A percentile compares a stretch with the other conserved stretches of the same genome.
Conservation (phyloP, 1,140 invertebrate species). For the Scaptomyza graminum region DNA sequence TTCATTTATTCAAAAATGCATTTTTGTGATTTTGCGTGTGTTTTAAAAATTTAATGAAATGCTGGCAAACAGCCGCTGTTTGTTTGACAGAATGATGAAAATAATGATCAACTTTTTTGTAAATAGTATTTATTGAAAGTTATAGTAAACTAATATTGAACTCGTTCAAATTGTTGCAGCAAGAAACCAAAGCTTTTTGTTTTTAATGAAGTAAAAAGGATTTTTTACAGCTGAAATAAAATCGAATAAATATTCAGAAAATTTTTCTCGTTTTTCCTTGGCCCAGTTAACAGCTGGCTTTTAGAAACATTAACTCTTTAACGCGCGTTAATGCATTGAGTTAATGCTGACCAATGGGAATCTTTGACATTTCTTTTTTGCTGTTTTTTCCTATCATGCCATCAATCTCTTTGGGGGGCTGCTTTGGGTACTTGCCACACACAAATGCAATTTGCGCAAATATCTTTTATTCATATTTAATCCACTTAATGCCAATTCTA, state of each 20-base stretch:
- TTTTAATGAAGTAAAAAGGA: too few relatives aligned
- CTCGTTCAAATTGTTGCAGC: too few relatives aligned
- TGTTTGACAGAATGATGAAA: slow-evolving; percentile 3
- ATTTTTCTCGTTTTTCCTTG: too few relatives aligned
- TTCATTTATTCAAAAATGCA: slow-evolving; percentile 12
- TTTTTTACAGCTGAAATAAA: too few relatives aligned
- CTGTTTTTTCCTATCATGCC: slow-evolving; percentile 1
- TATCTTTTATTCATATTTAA: slow-evolving; percentile 82
- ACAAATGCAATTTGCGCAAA: slow-evolving; percentile 76
- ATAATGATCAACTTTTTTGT: not conserved
- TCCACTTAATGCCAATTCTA: slow-evolving; percentile 74
- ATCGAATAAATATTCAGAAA: too few relatives aligned
- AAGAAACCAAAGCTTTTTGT: too few relatives aligned
- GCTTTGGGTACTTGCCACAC: slow-evolving; percentile 4
- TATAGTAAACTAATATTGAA: too few relatives aligned
- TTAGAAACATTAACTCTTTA: slow-evolving; percentile 11
- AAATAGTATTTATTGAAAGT: too few relatives aligned
- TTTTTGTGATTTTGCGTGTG: not conserved
- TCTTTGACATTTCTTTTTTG: not conserved
- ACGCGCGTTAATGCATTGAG: slow-evolving; percentile 53
- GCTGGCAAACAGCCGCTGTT: slow-evolving; percentile 10
- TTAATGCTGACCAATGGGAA: slow-evolving; percentile 53
- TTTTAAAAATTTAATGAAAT: slow-evolving; percentile 27
- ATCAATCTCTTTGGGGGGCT: slow-evolving; percentile 30
- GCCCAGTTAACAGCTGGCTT: slow-evolving; percentile 1